These are phyloP conservation scores for Diachasma alloeum DNA, from an alignment of 1,140 invertebrate species.

Conservation along the genomic window DNA sequence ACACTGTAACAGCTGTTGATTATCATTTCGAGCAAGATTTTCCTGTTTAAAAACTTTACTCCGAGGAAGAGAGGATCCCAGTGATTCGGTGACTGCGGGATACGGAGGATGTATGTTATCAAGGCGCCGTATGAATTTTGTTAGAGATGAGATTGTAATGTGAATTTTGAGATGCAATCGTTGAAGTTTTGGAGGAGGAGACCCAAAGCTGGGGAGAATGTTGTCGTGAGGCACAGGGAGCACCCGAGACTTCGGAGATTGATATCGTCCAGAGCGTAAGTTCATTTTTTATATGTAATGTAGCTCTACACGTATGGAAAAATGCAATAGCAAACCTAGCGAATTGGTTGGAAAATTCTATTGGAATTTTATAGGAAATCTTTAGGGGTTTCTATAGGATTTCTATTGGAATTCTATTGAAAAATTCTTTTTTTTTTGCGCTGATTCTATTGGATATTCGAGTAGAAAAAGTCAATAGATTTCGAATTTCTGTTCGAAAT, in stretches of 20 bases:
- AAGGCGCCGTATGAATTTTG: background rate
- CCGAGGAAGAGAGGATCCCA: background rate
- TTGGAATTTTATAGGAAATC: too few relatives aligned
- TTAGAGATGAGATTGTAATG: background rate
- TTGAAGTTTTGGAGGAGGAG: conserved; percentile 17
- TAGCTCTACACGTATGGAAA: too few relatives aligned
- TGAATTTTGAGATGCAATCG: conserved; percentile 7
- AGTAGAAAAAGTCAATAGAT: too few relatives aligned
- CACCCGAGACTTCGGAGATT: conserved; percentile 24
- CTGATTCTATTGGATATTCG: too few relatives aligned
- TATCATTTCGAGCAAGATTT: background rate
- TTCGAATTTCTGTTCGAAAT: too few relatives aligned
- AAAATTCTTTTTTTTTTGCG: too few relatives aligned
- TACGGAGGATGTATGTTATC: background rate
- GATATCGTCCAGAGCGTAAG: conserved; percentile 21
- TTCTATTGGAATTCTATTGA: too few relatives aligned
- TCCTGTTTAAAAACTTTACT: background rate
- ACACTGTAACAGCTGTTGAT: background rate
- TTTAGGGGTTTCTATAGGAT: too few relatives aligned
- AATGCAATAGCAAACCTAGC: too few relatives aligned
- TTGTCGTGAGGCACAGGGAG: background rate
- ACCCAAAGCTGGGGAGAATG: background rate
- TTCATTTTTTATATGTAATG: background rate
- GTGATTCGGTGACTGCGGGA: conserved; percentile 14
- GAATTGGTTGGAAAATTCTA: too few relatives aligned